Evolutionary conservation across 1,140 invertebrate species (phyloP).

Genomic region (Tigriopus japonicus): DNA sequence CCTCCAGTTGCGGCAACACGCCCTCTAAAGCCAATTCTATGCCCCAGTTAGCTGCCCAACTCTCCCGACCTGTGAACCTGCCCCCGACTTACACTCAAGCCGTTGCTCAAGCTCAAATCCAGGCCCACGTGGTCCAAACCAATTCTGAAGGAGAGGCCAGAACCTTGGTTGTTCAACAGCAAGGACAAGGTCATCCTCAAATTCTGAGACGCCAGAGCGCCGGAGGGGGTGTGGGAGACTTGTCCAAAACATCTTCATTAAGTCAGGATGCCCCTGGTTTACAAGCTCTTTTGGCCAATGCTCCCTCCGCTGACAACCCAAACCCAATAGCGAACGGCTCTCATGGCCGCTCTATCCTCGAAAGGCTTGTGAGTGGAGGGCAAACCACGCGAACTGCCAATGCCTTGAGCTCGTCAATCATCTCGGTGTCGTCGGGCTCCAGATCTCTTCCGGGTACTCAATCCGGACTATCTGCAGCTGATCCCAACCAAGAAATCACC

Average conservation of each 20-base stretch:
- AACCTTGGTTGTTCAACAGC: not conserved
- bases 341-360: not conserved
- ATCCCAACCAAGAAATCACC: slow-evolving; percentile 3
- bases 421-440: not conserved
- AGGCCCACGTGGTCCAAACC: not conserved
- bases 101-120: not conserved
- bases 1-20: not conserved
- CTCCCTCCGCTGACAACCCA: not conserved
- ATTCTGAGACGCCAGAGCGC: not conserved
- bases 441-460: not conserved
- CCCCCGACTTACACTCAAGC: slow-evolving; percentile 11
- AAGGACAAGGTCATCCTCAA: not conserved
- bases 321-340: not conserved
- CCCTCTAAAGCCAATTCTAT: not conserved
- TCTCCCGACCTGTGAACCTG: slow-evolving; percentile 6
- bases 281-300: slow-evolving; percentile 2
- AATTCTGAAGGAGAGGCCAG: not conserved
- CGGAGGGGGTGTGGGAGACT: not conserved
- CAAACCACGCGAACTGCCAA: not conserved
- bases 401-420: not conserved
- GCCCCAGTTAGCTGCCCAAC: slow-evolving; percentile 5
- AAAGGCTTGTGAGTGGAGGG: slow-evolving; percentile 2
- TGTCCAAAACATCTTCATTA: too few relatives aligned
- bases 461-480: not conserved
- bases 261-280: not conserved